These are phyloP conservation scores for Thereva nobilitata DNA, from an alignment of 2,888 invertebrate genomes.

Conservation along the genomic window DNA sequence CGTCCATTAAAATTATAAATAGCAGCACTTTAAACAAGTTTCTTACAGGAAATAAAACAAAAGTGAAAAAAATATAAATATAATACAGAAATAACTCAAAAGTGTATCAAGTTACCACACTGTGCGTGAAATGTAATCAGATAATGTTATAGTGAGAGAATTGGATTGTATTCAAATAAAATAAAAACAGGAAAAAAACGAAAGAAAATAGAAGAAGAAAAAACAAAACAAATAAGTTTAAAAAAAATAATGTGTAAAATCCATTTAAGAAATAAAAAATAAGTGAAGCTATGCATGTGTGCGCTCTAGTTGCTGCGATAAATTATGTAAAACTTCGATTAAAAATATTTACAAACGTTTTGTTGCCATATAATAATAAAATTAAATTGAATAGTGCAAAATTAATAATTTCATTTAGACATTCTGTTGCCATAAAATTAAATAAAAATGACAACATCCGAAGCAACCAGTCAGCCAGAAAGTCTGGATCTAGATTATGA, in stretches of 20 bases:
- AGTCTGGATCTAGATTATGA: conserved; percentile 79
- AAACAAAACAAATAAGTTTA: no score
- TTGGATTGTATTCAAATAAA: no score
- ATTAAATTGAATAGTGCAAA: conserved; percentile 1
- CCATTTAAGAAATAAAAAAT: background rate
- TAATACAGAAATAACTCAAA: no score
- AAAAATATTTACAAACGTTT: conserved; percentile 21
- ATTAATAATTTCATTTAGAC: conserved; percentile 20
- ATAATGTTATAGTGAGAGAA: no score
- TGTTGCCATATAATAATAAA: conserved; percentile 22
- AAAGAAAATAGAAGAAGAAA: no score
- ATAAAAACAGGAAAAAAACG: no score
- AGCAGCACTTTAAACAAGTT: no score
- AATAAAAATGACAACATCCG: conserved; percentile 41
- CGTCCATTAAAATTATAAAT: no score
- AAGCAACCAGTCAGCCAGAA: conserved; percentile 60
- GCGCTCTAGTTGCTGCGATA: conserved; percentile 9
- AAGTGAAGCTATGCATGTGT: conserved; percentile 29
- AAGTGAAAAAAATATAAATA: no score
- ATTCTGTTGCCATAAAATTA: background rate
- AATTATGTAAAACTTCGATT: conserved; percentile 9
- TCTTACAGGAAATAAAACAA: no score
- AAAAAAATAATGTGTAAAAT: background rate
- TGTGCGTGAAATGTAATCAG: no score
- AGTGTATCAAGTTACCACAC: no score